These are phyloP conservation scores for Chionis minor DNA, from an alignment of 2,113 vertebrate species.

Conservation along the genomic window DNA sequence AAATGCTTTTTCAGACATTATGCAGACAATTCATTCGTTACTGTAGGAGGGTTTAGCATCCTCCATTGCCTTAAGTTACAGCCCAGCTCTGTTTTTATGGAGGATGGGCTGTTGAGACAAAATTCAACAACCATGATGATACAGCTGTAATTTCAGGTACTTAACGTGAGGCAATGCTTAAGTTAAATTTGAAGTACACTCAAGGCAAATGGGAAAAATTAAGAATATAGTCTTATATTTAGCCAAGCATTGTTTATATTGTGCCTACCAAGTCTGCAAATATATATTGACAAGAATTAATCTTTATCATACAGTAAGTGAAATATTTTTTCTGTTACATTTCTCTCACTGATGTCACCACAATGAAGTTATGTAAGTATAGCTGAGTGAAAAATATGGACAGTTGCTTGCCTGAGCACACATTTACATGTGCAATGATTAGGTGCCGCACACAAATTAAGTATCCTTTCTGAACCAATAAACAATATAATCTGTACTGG, in stretches of 20 bases:
- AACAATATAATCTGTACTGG: neutral
- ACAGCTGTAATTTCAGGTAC: neutral
- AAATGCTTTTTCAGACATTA: neutral
- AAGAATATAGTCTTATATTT: neutral
- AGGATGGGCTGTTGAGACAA: neutral
- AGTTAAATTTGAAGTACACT: neutral
- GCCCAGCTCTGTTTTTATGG: neutral
- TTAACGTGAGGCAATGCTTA: neutral
- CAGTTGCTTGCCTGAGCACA: neutral
- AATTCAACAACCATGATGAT: neutral
- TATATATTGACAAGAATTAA: neutral
- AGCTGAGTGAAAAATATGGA: neutral
- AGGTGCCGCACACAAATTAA: neutral
- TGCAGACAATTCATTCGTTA: rapidly evolving
- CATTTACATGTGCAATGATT: neutral
- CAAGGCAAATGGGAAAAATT: neutral
- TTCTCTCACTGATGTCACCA: neutral
- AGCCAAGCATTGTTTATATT: neutral
- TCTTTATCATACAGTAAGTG: neutral
- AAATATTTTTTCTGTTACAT: neutral
- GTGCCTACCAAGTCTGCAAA: neutral
- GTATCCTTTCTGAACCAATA: neutral
- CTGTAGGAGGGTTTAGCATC: neutral
- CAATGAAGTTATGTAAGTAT: neutral
- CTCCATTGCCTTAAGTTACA: neutral